These are phyloP conservation scores for Ptychadena robeensis DNA, from an alignment of 2,797 vertebrate species.

Conservation along the genomic window DNA sequence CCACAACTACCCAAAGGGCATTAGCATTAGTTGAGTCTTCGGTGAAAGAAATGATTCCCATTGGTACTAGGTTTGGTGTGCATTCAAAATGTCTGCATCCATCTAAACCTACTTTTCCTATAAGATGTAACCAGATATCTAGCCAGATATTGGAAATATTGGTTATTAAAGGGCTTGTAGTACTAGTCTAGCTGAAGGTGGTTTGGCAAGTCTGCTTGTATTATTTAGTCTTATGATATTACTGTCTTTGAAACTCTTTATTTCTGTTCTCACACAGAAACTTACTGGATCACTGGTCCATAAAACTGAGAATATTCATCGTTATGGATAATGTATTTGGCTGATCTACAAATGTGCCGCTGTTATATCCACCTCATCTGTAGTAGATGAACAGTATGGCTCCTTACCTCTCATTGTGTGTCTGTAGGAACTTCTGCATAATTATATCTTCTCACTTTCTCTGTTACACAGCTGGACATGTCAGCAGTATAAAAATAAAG, in stretches of 20 bases:
- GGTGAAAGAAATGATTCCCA: too few relatives aligned
- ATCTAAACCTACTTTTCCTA: too few relatives aligned
- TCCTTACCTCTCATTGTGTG: neutral
- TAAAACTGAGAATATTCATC: neutral
- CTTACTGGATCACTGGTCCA: neutral
- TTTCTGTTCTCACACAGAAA: neutral
- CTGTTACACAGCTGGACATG: neutral
- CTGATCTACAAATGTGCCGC: neutral
- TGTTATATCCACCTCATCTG: neutral
- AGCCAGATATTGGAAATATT: too few relatives aligned
- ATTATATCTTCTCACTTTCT: neutral
- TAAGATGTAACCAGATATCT: too few relatives aligned
- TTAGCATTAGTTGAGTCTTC: too few relatives aligned
- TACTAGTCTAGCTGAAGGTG: neutral
- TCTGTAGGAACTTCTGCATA: neutral
- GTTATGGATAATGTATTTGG: neutral
- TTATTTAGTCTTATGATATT: neutral
- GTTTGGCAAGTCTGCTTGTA: neutral
- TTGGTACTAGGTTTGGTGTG: too few relatives aligned
- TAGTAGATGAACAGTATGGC: neutral
- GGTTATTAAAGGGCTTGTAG: too few relatives aligned
- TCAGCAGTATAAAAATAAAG: neutral
- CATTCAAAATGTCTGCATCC: too few relatives aligned
- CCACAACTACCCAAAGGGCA: too few relatives aligned
- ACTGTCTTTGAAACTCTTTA: neutral